A percentile compares a stretch with the other conserved stretches of the same genome.
phyloP scores from a whole-genome alignment of 2,113 vertebrate species.

The Siniperca chuatsi region DNA sequence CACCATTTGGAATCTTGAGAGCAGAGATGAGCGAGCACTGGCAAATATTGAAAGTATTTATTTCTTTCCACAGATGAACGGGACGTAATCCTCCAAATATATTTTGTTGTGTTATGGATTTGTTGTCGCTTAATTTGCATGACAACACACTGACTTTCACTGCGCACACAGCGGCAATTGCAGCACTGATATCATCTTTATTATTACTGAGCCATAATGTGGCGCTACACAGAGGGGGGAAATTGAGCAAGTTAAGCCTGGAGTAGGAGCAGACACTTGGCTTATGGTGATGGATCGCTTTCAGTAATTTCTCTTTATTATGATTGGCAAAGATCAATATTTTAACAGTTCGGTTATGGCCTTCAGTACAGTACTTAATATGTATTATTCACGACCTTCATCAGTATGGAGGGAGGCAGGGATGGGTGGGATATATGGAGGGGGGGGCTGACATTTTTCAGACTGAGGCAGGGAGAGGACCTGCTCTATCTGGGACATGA shows the following conservation, averaged over 20 bases:
- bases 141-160: conserved; percentile 81
- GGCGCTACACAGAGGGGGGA: conserved; percentile 67
- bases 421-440: conserved; percentile 44
- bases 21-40: conserved; percentile 58
- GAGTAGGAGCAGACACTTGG: conserved; percentile 72
- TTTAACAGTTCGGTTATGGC: conserved; percentile 84
- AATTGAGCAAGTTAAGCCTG: conserved; percentile 79
- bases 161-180: conserved; percentile 68
- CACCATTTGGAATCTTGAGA: conserved; percentile 61
- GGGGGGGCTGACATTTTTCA: conserved; percentile 66
- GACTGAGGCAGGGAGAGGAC: conserved; percentile 49
- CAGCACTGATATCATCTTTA: conserved; percentile 81
- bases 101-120: conserved; percentile 80
- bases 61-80: conserved; percentile 72
- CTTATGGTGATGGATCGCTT: conserved; percentile 82
- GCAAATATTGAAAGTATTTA: conserved; percentile 74
- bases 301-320: conserved; percentile 86
- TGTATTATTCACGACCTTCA: conserved; percentile 86
- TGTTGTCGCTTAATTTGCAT: conserved; percentile 85
- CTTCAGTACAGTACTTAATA: conserved; percentile 82
- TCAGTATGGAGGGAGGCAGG: conserved; percentile 60
- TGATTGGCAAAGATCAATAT: conserved; percentile 88
- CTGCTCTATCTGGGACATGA: conserved; percentile 67
- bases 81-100: conserved; percentile 80
- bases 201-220: conserved; percentile 81